Conservation (phyloP, 2,888 invertebrate species). For the Campopleginae sp. region DNA sequence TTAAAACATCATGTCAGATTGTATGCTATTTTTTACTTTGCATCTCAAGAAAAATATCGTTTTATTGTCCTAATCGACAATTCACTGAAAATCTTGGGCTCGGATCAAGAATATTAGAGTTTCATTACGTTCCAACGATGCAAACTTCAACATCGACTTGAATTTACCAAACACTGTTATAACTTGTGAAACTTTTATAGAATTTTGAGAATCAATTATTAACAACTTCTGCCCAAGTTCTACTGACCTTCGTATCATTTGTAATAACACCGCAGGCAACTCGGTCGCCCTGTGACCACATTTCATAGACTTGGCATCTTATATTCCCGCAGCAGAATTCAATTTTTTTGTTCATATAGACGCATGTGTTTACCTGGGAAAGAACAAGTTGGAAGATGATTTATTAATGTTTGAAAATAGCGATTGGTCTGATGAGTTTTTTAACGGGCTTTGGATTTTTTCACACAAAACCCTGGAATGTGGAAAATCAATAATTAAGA, state of each 20-base stretch:
- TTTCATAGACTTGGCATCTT: constrained; percentile 95
- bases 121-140: too few species aligned
- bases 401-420: neutral
- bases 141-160: neutral
- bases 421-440: neutral
- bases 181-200: neutral
- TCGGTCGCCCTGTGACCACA: constrained; percentile 98
- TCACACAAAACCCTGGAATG: neutral
- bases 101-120: too few species aligned
- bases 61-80: too few species aligned
- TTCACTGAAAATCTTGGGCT: too few species aligned
- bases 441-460: neutral
- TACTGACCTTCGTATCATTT: constrained; percentile 93
- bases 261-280: constrained; percentile 98
- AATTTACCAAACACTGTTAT: neutral
- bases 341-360: constrained; percentile 97
- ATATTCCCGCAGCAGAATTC: constrained; percentile 95
- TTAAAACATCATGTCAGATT: neutral
- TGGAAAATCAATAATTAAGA: neutral
- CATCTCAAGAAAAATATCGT: too few species aligned
- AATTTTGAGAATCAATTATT: neutral
- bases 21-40: too few species aligned
- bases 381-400: constrained; percentile 55
- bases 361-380: constrained; percentile 93
- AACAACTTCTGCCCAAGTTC: neutral